These are phyloP conservation scores for Formica aserva DNA, from an alignment of 2,888 invertebrate genomes.

Conservation along the genomic window DNA sequence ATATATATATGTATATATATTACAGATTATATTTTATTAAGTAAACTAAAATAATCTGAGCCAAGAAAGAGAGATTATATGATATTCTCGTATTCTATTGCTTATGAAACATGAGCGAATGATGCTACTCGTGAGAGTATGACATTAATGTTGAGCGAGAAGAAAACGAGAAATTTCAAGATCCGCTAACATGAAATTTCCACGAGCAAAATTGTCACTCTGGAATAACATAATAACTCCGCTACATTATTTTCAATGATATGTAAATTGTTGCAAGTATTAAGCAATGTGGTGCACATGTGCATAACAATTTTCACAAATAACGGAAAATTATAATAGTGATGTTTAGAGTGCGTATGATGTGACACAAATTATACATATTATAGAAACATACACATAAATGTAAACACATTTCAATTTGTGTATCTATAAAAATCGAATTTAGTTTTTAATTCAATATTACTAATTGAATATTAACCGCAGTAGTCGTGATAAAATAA, in stretches of 20 bases:
- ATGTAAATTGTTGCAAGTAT: not conserved
- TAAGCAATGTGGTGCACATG: not conserved
- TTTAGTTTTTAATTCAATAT: conserved; percentile 22
- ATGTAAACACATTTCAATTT: not conserved
- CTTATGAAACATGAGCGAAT: not conserved
- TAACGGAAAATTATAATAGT: conserved; percentile 12
- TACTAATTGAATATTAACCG: not conserved
- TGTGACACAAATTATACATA: not conserved
- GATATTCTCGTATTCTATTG: not conserved
- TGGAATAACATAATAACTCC: not conserved
- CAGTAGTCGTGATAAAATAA: not conserved
- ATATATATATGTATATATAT: not conserved
- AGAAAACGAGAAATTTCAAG: not conserved
- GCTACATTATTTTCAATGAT: not conserved
- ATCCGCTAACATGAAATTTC: not conserved
- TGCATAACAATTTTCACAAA: not conserved
- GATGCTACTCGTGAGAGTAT: not conserved
- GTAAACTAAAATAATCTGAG: not conserved
- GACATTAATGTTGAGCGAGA: not conserved
- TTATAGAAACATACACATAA: not conserved
- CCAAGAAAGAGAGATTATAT: not conserved
- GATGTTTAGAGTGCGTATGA: not conserved
- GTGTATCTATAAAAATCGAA: not conserved
- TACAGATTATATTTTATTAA: not conserved
- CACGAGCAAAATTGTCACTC: not conserved